phyloP scores from a whole-genome alignment of 2,113 vertebrate species.

The Pterophyllum scalare region DNA sequence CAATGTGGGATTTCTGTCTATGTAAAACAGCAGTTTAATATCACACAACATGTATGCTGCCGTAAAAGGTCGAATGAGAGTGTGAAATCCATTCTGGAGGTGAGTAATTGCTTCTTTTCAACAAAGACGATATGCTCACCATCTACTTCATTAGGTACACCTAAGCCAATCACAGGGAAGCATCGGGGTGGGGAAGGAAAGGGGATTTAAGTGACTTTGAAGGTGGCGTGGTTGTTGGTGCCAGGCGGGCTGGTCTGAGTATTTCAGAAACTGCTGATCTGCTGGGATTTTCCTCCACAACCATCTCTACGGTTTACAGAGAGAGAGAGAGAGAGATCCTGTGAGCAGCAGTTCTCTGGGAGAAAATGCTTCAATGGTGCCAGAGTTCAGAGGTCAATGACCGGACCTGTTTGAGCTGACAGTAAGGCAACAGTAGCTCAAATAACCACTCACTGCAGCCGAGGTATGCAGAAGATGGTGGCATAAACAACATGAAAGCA shows the following conservation, averaged over 20 bases:
- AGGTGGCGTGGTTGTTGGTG: too few relatives aligned
- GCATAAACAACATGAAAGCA: too few relatives aligned
- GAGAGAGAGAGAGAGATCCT: not conserved
- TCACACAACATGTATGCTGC: too few relatives aligned
- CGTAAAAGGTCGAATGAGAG: too few relatives aligned
- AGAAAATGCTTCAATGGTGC: not conserved
- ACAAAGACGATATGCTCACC: not conserved
- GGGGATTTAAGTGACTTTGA: not conserved
- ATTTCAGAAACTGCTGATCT: not conserved
- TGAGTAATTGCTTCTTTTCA: not conserved
- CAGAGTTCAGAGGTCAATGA: not conserved
- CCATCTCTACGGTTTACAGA: too few relatives aligned
- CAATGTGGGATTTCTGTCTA: too few relatives aligned
- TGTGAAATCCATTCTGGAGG: not conserved
- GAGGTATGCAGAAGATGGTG: not conserved
- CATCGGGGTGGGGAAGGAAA: rapidly evolving
- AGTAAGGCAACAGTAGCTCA: not conserved
- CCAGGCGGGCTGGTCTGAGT: too few relatives aligned
- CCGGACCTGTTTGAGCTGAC: not conserved
- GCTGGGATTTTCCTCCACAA: not conserved
- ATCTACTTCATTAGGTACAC: not conserved
- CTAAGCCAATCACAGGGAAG: not conserved
- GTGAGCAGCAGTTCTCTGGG: not conserved
- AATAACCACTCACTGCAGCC: not conserved
- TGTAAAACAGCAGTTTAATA: too few relatives aligned